A percentile compares a stretch with the other conserved stretches of the same genome.
Conservation (phyloP, 37 sponge, comb jelly and placozoan genomes). For the Beroe forskalii region DNA sequence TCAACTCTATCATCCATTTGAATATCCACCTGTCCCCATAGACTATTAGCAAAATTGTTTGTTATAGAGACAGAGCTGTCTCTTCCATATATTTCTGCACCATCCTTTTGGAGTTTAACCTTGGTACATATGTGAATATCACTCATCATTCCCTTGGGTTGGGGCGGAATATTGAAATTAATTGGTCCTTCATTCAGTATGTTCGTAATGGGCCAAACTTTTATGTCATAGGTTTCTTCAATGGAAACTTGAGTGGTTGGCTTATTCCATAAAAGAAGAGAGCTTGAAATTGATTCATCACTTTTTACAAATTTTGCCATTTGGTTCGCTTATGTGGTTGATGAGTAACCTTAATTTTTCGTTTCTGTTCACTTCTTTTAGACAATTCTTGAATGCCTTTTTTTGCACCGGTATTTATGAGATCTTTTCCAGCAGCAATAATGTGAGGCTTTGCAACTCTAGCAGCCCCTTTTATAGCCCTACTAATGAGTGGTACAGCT, state of each 20-base stretch:
- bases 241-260: background rate
- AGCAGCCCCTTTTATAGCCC: constrained; percentile 2
- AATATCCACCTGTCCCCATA: too few species aligned
- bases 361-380: too few species aligned
- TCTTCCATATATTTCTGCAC: background rate
- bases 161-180: background rate
- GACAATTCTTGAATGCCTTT: too few species aligned
- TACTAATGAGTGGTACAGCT: background rate
- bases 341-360: too few species aligned
- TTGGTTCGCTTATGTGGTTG: too few species aligned
- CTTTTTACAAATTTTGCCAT: too few species aligned
- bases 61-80: background rate
- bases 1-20: too few species aligned
- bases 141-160: background rate
- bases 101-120: too few species aligned
- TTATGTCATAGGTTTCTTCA: background rate
- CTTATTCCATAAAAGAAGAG: background rate
- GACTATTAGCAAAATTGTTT: background rate
- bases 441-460: background rate
- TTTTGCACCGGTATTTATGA: background rate
- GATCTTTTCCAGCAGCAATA: background rate
- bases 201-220: background rate
- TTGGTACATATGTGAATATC: too few species aligned
- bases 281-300: too few species aligned
- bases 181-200: background rate